Evolutionary conservation across 2,113 vertebrate species (phyloP).

Genomic region (Hemicordylus capensis): DNA sequence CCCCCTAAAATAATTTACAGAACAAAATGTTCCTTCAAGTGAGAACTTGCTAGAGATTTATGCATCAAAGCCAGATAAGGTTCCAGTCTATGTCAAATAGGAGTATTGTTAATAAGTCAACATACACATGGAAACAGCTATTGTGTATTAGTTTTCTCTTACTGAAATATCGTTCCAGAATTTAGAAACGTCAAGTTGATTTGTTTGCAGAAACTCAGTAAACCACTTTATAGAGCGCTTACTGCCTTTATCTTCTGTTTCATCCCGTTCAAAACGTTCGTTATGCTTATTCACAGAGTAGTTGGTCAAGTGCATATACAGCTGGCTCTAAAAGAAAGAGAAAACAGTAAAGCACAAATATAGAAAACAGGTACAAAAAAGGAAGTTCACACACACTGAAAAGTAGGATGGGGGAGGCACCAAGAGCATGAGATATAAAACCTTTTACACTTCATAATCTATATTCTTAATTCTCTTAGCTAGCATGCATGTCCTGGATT

Average conservation of each 20-base stretch:
- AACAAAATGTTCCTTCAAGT: not conserved
- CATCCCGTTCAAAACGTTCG: constrained; percentile 92
- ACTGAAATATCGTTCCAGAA: constrained; percentile 99
- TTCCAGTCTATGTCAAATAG: not conserved
- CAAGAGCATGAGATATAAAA: not conserved
- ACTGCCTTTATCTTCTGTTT: constrained; percentile 96
- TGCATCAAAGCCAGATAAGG: constrained; percentile 16
- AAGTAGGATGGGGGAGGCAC: not conserved
- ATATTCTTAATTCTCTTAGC: too few relatives aligned
- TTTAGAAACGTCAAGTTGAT: constrained; percentile 92
- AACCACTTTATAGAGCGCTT: constrained; percentile 98
- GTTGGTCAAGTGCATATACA: constrained; percentile 98
- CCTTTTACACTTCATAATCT: not conserved
- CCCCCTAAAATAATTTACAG: not conserved
- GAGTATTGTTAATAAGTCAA: constrained; percentile 17
- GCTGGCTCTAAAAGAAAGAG: constrained; percentile 84
- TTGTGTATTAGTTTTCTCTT: constrained; percentile 71
- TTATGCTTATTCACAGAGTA: constrained; percentile 99
- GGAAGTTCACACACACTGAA: not conserved
- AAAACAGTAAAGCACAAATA: not conserved
- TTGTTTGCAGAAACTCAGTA: constrained; percentile 93
- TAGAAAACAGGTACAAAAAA: not conserved
- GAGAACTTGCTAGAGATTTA: not conserved
- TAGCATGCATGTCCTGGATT: too few relatives aligned
- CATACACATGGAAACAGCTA: constrained; percentile 38